A percentile compares a stretch with the other conserved stretches of the same genome.
These are phyloP conservation scores for Serranus cabrilla DNA, from an alignment of 2,797 vertebrate genomes.

Conservation along the genomic window DNA sequence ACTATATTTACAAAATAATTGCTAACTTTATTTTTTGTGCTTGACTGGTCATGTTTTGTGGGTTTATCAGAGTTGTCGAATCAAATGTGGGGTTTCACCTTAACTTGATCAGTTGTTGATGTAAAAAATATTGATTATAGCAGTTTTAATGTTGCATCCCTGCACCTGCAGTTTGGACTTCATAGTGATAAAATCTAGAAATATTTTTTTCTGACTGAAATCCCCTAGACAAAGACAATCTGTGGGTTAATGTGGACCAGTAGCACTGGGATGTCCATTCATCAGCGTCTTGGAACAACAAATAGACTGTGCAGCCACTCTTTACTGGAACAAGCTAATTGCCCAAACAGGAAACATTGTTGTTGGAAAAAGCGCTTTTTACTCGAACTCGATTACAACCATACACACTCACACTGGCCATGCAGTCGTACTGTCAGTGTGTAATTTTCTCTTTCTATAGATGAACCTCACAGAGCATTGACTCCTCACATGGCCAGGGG, in stretches of 20 bases:
- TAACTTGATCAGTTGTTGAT: neutral
- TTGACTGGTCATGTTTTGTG: too few relatives aligned
- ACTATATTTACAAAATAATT: neutral
- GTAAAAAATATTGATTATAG: neutral
- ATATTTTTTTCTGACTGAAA: too few relatives aligned
- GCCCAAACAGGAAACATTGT: neutral
- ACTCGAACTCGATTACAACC: neutral
- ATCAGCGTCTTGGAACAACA: neutral
- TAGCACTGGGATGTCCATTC: neutral
- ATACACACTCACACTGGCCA: neutral
- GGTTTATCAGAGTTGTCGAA: too few relatives aligned
- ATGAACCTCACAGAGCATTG: slow-evolving; percentile 17
- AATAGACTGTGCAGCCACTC: neutral
- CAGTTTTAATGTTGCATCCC: neutral
- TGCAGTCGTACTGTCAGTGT: neutral
- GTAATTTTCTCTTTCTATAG: slow-evolving; percentile 20
- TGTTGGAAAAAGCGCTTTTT: neutral
- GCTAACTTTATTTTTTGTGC: too few relatives aligned
- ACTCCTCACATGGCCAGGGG: slow-evolving; percentile 3
- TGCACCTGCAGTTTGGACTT: neutral
- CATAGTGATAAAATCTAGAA: neutral
- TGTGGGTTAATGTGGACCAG: neutral
- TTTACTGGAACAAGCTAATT: slow-evolving; percentile 24
- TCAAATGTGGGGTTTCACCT: too few relatives aligned
- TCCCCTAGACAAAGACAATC: neutral